These are phyloP conservation scores for Rhagoletis pomonella DNA, from an alignment of 1,140 invertebrate species.

Conservation along the genomic window DNA sequence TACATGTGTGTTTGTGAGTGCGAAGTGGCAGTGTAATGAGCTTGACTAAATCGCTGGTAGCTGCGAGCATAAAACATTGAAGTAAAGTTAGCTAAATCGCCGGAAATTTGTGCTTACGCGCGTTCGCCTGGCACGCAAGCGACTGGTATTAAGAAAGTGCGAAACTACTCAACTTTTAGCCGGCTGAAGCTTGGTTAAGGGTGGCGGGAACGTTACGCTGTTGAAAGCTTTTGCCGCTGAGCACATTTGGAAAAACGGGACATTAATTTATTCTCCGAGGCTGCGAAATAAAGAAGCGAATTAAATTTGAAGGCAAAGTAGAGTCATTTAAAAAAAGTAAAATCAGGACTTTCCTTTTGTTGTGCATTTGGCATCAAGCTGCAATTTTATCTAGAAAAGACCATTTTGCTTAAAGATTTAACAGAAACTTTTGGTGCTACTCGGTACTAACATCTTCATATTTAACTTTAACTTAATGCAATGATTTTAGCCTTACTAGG, in stretches of 20 bases:
- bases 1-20: no score
- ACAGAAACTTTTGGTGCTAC: no score
- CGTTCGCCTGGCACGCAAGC: background rate
- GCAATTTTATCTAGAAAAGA: no score
- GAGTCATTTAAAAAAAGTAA: background rate
- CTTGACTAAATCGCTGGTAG: no score
- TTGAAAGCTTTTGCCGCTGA: slow-evolving; percentile 15
- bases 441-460: no score
- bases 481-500: no score
- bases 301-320: background rate
- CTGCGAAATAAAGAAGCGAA: no score
- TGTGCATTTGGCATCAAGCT: no score
- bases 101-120: background rate
- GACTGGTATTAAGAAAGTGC: background rate
- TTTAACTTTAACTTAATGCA: no score
- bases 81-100: slow-evolving; percentile 9
- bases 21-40: background rate
- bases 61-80: background rate
- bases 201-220: background rate
- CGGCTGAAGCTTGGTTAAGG: background rate
- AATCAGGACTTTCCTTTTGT: no score
- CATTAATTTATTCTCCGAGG: slow-evolving; percentile 9
- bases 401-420: no score
- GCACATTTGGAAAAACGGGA: slow-evolving; percentile 18
- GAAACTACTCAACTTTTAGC: slow-evolving; percentile 16